Evolutionary conservation across 2,113 vertebrate genomes (phyloP).

Genomic region (Hemiprocne comata): DNA sequence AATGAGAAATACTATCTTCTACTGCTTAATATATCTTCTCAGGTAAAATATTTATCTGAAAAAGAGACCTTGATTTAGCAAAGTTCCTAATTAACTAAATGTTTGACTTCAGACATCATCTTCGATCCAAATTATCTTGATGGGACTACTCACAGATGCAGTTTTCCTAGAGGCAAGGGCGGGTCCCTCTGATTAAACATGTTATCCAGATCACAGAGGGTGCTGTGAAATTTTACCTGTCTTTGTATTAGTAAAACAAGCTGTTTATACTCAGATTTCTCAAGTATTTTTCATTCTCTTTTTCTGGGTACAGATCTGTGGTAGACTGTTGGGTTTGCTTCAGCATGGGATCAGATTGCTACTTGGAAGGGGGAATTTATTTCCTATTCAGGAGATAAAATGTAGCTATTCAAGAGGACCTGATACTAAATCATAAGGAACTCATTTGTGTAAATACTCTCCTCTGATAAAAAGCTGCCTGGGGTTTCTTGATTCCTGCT

Average conservation of each 20-base stretch:
- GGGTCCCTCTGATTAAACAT: not conserved
- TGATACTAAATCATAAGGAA: not conserved
- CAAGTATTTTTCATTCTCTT: not conserved
- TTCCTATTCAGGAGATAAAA: not conserved
- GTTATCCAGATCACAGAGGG: not conserved
- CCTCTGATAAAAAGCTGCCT: not conserved
- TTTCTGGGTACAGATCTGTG: not conserved
- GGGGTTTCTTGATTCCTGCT: not conserved
- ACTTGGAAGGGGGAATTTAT: not conserved
- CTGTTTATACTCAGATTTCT: not conserved
- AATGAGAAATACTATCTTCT: slow-evolving; percentile 19
- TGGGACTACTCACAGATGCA: not conserved
- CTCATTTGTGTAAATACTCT: not conserved
- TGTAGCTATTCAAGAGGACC: not conserved
- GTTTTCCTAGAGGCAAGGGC: not conserved
- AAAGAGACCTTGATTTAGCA: not conserved
- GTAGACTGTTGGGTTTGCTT: not conserved
- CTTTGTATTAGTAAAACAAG: not conserved
- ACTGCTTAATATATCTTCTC: not conserved
- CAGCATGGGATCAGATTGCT: not conserved
- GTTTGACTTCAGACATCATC: not conserved
- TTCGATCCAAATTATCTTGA: slow-evolving; percentile 27
- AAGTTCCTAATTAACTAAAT: slow-evolving; percentile 15
- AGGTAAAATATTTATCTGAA: not conserved
- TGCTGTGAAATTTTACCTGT: not conserved